Base-by-base conservation (phyloP, 2,797 vertebrate species). In the Malurus splendens region DNA sequence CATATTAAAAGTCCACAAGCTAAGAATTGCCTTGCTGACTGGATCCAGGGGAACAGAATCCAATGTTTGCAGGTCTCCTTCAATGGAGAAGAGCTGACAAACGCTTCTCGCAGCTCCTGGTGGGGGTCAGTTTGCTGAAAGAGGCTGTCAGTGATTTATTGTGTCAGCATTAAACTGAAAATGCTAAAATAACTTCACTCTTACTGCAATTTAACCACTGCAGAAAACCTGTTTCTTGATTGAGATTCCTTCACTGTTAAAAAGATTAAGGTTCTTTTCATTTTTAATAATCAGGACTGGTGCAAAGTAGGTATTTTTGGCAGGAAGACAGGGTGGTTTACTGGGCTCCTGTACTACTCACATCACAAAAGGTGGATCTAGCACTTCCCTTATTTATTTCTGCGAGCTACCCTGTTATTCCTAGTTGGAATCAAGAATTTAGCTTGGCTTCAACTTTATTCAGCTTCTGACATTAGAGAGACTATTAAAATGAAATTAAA, bases 321-420 rank as follows among this genome's bases (percentile, higher is more conserved):
- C 1, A 7, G 51, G 19, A 23, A 30, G 10, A 2, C 0, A 0
- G 3, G 2, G 4, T 11, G 6, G 7, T 44, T 89, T 67, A 71
- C 19, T 12, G 12, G 22, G 13, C 8, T 89, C 14, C 64, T 41
- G n/a, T 52, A 59, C 57, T 88, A 38, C 23, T 84, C 30, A 18
- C 9, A 39, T 68, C 50, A 51, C 73, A 82, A 84, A 82, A 78
- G 23, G 33, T 36, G 20, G 27, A 78, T 32, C 41, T 52, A 84
- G 12, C 15, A 36, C 33, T 74, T 80, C 36, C 18, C 18, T 62
- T 64, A 32, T 32, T 80, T 80, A 66, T 71, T 80, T 88, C 73
- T 52, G 33, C 36, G 33, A 89, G n/a, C 48, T 85, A 59, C 28
- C 62, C 20, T 57, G 27, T 56, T 62, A 75, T 52, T 83, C 32